phyloP scores from a whole-genome alignment of 2,113 vertebrate species.

The Cairina moschata region DNA sequence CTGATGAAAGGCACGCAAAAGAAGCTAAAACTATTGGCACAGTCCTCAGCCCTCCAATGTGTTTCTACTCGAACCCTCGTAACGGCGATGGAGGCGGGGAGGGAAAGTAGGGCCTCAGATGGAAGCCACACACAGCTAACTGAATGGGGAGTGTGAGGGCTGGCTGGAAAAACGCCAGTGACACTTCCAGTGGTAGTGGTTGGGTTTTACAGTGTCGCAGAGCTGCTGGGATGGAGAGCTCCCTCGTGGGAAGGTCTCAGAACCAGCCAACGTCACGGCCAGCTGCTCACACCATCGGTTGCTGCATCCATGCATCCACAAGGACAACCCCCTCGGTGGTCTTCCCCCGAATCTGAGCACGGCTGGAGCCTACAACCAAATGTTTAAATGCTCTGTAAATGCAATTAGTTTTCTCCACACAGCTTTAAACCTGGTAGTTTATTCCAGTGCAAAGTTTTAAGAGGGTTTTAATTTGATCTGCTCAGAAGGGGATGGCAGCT shows the following conservation, averaged over 20 bases:
- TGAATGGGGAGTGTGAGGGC: background rate
- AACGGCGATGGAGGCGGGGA: background rate
- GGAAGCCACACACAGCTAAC: background rate
- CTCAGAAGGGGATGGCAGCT: background rate
- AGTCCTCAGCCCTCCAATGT: background rate
- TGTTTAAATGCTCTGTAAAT: fast-evolving
- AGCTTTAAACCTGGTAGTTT: background rate
- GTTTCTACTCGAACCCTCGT: background rate
- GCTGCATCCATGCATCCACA: background rate
- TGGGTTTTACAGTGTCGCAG: background rate
- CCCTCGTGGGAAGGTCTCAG: background rate
- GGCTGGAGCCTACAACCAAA: background rate
- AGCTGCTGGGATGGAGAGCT: background rate
- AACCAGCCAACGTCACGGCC: background rate
- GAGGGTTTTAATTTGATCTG: background rate
- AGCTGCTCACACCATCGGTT: fast-evolving
- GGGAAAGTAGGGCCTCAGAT: fast-evolving
- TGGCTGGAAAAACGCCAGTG: background rate
- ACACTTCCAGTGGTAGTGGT: fast-evolving
- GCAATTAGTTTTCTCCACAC: fast-evolving
- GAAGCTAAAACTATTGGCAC: fast-evolving
- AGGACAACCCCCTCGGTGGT: fast-evolving
- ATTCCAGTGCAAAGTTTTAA: background rate
- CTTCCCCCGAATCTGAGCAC: background rate
- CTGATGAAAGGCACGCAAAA: background rate